These are phyloP conservation scores for Epiblema foenella DNA, from an alignment of 2,888 invertebrate genomes.

Conservation along the genomic window DNA sequence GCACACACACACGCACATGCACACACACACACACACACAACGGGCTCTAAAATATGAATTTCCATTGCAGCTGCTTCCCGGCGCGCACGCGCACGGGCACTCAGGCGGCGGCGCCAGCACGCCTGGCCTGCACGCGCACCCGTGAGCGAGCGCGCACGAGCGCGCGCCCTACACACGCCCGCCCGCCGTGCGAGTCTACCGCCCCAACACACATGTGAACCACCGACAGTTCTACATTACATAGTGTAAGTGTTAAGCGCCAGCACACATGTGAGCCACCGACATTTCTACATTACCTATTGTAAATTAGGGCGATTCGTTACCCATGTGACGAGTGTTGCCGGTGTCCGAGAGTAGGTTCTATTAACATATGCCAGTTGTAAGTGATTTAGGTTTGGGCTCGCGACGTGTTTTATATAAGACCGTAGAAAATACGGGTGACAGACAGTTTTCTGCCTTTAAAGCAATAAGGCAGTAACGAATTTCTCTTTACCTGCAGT, in stretches of 20 bases:
- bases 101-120: slow-evolving; percentile 45
- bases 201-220: no score
- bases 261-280: no score
- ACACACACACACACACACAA: no score
- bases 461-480: no score
- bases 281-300: no score
- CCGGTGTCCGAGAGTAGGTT: background rate
- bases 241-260: no score
- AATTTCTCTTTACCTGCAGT: no score
- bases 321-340: slow-evolving; percentile 7
- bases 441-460: background rate
- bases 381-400: background rate
- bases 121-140: slow-evolving; percentile 63
- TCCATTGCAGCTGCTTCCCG: slow-evolving; percentile 62
- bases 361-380: background rate
- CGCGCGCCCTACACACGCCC: slow-evolving; percentile 51
- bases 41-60: no score
- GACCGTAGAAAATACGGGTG: background rate
- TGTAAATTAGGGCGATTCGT: no score
- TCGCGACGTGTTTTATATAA: background rate
- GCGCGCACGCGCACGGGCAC: slow-evolving; percentile 47
- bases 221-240: no score
- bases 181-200: slow-evolving; percentile 30
- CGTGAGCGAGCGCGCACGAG: slow-evolving; percentile 62
- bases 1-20: no score